Base-by-base conservation (phyloP, 2,113 vertebrate genomes). In the Oreochromis spilurus region DNA sequence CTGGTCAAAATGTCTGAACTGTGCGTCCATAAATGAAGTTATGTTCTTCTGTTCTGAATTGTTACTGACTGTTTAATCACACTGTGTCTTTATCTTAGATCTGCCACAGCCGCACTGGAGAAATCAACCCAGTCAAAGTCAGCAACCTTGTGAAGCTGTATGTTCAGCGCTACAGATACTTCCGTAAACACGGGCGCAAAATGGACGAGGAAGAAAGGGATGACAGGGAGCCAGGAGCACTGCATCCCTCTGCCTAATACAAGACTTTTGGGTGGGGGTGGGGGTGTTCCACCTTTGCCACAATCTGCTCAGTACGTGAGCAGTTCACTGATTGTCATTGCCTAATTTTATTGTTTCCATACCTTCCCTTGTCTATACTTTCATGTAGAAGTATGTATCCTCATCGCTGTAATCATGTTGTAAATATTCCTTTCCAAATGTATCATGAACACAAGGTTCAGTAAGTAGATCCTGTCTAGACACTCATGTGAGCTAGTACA, bases 41-140 rank as follows among this genome's bases (percentile, higher is more conserved):
- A 0, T 52, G 7, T 21, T 0, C 34, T 24, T 40, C 6, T 38
- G 53, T 40, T 38, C 52, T 55, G 21, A 36, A 19, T 29, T 58
- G 9, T 52, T 78, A 13, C 38, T 3, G 1, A 10, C 43, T 16
- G 2, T 67, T 17, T 13, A 38, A 88, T 48, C 19, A 6, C 54
- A 11, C 43, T 70, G 24, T 89, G 16, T 75, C 24, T 8, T 53
- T 57, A 3, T 84, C 38, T 82, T 93, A 99, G 98, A 99, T 99
- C 90, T 99, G 98, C 93, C 98, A 99, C 95, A 99, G 98, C 94
- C 97, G 97, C 54, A 99, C 97, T 1, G 98, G 98, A 26, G 98
- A 99, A 94, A 99, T 99, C 94, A 99, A 98, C 93, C 98, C 98
- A 0, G 97, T 99, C 48, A 99, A 98, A 94, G 98, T 99, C 90